Conservation (phyloP, 2,797 vertebrate species). For the Sarcophilus harrisii region DNA sequence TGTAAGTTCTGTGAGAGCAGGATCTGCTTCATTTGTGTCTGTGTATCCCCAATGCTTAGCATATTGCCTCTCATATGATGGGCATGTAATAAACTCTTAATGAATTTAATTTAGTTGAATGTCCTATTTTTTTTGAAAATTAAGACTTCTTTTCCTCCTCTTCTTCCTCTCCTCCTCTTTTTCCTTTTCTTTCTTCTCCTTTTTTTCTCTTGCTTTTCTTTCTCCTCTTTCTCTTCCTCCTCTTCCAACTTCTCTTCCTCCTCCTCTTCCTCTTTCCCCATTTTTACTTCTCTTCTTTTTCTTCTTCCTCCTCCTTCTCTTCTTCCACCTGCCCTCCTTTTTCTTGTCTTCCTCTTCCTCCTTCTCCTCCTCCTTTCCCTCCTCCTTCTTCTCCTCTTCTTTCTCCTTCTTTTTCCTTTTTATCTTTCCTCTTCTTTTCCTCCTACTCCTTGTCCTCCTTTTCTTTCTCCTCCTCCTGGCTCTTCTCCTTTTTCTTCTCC, state of each 20-base stretch:
- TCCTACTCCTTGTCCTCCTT: not conserved
- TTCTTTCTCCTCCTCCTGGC: not conserved
- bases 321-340: too few species aligned
- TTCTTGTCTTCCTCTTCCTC: too few species aligned
- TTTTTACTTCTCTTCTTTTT: too few species aligned
- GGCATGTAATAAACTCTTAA: not conserved
- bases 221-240: too few species aligned
- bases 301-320: rapidly evolving
- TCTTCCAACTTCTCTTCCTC: too few species aligned
- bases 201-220: too few species aligned
- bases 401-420: too few species aligned
- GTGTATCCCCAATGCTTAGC: not conserved
- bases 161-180: not conserved
- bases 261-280: rapidly evolving
- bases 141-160: not conserved
- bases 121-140: not conserved
- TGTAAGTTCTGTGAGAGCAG: not conserved
- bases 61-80: not conserved
- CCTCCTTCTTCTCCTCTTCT: too few species aligned
- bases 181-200: too few species aligned
- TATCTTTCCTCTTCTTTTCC: too few species aligned
- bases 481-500: too few species aligned
- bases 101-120: not conserved
- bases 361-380: too few species aligned
- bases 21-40: not conserved